Conservation (phyloP, 2,888 invertebrate species). For the Noctua pronuba region DNA sequence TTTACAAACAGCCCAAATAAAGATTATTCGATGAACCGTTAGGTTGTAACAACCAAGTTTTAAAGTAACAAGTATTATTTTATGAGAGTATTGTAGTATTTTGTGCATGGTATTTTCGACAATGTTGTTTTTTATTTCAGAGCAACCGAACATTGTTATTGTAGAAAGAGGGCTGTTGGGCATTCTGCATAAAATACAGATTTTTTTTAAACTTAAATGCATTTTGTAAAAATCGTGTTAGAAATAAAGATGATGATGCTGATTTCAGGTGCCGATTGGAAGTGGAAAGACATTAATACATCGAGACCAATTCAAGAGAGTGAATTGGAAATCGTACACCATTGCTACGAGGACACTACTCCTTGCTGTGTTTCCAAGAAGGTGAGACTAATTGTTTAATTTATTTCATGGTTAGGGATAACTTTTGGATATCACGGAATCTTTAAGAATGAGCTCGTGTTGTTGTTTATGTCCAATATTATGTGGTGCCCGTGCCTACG, state of each 20-base stretch:
- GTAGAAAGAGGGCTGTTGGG: background rate
- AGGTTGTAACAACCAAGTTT: constrained; percentile 1
- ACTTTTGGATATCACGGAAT: background rate
- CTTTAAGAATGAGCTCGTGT: background rate
- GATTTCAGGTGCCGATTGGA: constrained; percentile 85
- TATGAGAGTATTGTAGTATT: constrained; percentile 1
- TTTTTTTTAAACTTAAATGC: background rate
- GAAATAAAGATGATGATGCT: background rate
- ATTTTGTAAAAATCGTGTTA: background rate
- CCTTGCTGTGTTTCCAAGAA: constrained; percentile 85
- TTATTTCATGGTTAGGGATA: background rate
- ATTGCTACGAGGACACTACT: constrained; percentile 87
- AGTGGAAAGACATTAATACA: constrained; percentile 85
- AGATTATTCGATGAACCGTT: constrained; percentile 2
- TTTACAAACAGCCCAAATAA: background rate
- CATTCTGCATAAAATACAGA: background rate
- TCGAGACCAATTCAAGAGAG: constrained; percentile 80
- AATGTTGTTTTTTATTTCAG: background rate
- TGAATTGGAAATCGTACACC: constrained; percentile 88
- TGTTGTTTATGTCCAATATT: background rate
- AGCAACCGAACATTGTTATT: background rate
- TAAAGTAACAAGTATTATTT: constrained; percentile 11
- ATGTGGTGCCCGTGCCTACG: too few species aligned
- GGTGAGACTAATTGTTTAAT: constrained; percentile 66
- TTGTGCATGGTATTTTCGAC: background rate